Conservation (phyloP, 2,888 invertebrate genomes). For the Agrochola lota region DNA sequence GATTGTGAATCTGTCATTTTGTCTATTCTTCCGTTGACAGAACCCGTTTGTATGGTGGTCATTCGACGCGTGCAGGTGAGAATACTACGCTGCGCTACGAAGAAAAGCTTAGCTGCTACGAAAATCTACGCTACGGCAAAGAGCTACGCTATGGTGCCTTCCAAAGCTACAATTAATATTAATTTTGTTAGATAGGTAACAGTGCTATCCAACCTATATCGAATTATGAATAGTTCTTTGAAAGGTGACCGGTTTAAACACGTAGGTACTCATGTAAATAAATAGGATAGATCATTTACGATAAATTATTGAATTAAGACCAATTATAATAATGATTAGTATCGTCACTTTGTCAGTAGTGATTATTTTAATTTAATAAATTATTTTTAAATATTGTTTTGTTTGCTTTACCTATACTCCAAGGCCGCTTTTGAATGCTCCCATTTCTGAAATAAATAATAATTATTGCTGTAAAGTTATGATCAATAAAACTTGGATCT, state of each 20-base stretch:
- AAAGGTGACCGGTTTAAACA: background rate
- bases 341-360: conserved; percentile 4
- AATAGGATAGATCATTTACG: conserved; percentile 19
- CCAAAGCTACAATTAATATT: no score
- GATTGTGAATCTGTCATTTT: no score
- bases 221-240: background rate
- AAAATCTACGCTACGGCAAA: background rate
- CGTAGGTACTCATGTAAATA: conserved; percentile 41
- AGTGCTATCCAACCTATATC: no score
- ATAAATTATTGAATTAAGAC: background rate
- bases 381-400: conserved; percentile 22
- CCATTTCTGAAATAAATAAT: background rate
- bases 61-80: no score
- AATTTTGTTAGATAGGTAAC: background rate
- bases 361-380: conserved; percentile 40
- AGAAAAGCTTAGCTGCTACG: no score
- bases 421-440: background rate
- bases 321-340: background rate
- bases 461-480: background rate
- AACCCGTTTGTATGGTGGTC: no score
- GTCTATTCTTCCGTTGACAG: no score
- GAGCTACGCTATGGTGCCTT: no score
- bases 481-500: background rate
- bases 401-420: background rate
- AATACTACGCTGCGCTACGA: conserved; percentile 8